phyloP scores from a whole-genome alignment of 2,888 invertebrate genomes.

The Aspidiotus rigidus region DNA sequence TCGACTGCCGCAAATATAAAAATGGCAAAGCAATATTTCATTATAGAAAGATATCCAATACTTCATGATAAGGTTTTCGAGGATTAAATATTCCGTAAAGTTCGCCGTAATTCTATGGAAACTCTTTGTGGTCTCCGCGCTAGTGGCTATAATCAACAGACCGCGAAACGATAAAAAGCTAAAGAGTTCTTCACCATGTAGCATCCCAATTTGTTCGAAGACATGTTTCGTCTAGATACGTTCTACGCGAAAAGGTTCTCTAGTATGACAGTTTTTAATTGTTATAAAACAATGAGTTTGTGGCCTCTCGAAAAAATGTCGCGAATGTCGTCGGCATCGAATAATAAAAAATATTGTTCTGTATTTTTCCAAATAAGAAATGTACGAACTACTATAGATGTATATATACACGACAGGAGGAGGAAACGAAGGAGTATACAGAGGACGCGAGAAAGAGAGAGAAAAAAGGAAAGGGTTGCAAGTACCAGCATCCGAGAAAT shows the following conservation, averaged over 20 bases:
- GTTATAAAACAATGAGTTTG: slow-evolving; percentile 31
- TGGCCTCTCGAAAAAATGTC: slow-evolving; percentile 31
- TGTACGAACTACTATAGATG: neutral
- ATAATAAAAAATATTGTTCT: slow-evolving; percentile 25
- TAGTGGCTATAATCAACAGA: no score
- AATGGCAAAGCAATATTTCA: no score
- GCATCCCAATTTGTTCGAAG: slow-evolving; percentile 31
- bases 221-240: slow-evolving; percentile 15
- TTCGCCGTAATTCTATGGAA: no score
- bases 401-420: neutral
- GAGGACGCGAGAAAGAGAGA: neutral
- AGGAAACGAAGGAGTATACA: slow-evolving; percentile 1
- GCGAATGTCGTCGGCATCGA: slow-evolving; percentile 20
- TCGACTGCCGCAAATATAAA: no score
- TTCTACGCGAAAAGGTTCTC: slow-evolving; percentile 17
- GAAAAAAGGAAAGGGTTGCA: slow-evolving; percentile 24
- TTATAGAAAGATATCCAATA: no score
- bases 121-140: no score
- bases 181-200: neutral
- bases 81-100: no score
- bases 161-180: neutral
- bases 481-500: slow-evolving; percentile 31
- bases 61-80: no score
- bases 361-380: slow-evolving; percentile 6
- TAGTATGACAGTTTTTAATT: slow-evolving; percentile 23